Percentiles rank a stretch among this genome's conserved stretches.
phyloP scores from a whole-genome alignment of 2,113 vertebrate genomes.

The Bubo scandiacus region DNA sequence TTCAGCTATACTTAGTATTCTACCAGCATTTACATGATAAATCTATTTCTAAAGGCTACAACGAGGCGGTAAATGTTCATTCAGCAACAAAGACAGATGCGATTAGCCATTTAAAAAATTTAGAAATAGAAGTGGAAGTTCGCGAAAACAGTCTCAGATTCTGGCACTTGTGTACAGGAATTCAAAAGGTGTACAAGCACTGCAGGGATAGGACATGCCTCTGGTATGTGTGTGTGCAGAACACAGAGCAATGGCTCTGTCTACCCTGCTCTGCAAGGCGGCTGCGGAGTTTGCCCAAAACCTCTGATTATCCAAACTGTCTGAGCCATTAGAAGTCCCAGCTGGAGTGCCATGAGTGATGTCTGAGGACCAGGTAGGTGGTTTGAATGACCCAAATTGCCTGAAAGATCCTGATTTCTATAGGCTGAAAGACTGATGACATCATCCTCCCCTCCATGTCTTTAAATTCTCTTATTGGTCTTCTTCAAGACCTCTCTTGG shows the following conservation, averaged over 20 bases:
- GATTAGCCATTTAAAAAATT: constrained; percentile 11
- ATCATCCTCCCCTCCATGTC: not conserved
- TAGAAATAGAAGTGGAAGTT: constrained; percentile 20
- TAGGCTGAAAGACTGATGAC: not conserved
- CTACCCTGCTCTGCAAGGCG: not conserved
- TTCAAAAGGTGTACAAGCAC: not conserved
- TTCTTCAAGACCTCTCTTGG: not conserved
- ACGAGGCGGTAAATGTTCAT: not conserved
- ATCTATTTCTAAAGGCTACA: constrained; percentile 47
- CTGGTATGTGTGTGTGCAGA: not conserved
- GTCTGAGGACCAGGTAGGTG: not conserved
- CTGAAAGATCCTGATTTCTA: not conserved
- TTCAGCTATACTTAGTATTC: constrained; percentile 46
- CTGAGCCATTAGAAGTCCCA: not conserved
- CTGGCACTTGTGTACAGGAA: not conserved
- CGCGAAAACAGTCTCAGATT: not conserved
- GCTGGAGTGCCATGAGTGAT: not conserved
- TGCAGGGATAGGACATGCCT: not conserved
- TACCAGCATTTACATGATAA: constrained; percentile 38
- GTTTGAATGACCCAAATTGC: not conserved
- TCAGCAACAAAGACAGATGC: not conserved
- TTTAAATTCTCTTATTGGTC: not conserved
- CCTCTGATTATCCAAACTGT: not conserved
- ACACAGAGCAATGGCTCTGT: not conserved
- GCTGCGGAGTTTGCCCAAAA: rapidly evolving